phyloP scores from a whole-genome alignment of 2,888 invertebrate genomes.

The Temnothorax unifasciatus region DNA sequence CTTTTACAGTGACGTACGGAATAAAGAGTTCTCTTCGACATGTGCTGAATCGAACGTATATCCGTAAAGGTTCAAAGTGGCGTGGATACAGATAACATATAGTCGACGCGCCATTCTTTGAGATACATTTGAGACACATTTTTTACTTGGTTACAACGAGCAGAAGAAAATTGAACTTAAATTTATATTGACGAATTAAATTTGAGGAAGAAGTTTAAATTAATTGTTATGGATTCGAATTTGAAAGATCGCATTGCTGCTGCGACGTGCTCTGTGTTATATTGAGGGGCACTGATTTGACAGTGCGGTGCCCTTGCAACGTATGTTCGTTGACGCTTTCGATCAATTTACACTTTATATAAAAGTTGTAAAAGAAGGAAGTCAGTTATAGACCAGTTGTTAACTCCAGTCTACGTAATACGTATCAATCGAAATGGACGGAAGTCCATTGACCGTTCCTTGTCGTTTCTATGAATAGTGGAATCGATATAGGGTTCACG shows the following conservation, averaged over 20 bases:
- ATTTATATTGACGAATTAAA: background rate
- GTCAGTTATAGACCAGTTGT: constrained; percentile 40
- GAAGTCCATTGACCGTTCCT: constrained; percentile 69
- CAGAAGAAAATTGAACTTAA: background rate
- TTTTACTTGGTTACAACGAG: background rate
- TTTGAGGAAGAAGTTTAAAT: background rate
- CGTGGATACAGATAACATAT: background rate
- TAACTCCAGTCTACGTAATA: constrained; percentile 43
- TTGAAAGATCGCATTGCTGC: background rate
- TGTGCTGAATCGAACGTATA: background rate
- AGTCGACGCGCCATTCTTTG: background rate
- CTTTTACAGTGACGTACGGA: background rate
- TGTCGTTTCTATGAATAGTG: constrained; percentile 67
- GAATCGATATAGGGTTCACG: constrained; percentile 71
- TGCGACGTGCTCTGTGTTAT: background rate
- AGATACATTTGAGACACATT: background rate
- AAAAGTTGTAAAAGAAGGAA: constrained; percentile 28
- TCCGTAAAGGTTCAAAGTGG: background rate
- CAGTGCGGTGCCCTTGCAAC: constrained; percentile 28
- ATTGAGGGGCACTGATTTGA: background rate
- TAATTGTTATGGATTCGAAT: background rate
- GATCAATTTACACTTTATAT: constrained; percentile 34
- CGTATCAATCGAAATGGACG: constrained; percentile 45
- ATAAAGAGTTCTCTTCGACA: background rate
- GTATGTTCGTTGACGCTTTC: constrained; percentile 11